Evolutionary conservation across 1,140 invertebrate species (phyloP), one percentile per base, ranked within the genome.

Genomic region (Subanguina moxae): DNA sequence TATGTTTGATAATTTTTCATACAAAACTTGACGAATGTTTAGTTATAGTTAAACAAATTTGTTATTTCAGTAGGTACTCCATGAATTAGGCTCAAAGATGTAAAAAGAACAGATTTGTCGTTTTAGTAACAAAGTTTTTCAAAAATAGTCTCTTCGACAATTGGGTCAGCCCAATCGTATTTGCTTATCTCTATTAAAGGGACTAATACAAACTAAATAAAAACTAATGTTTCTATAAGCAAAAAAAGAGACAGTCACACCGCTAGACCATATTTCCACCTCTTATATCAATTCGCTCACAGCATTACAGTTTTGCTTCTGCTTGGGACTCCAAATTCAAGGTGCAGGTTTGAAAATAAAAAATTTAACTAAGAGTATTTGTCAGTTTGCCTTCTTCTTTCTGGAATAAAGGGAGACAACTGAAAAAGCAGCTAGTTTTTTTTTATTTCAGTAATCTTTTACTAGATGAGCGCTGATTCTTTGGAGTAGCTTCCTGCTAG

Each of bases 331-430:
- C 48, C n/a, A 52, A 52, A 52, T 52, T 52, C n/a, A 52, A 52
- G n/a, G n/a, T 56, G 52, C 28, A 56, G 52, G 52, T 56, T 56
- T 56, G 46, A 28, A 28, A 62, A 62, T 57, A 62, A 28, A 62
- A 28, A 62, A 62, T 5, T 57, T 62, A 62, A 62, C 3, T 62
- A 23, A 62, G 59, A 28, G 23, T 21, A 23, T 28, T 32, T 57
- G 32, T 21, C 19, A 56, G 32, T 15, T 30, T 62, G 21, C 23
- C 9, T 23, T 23, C 23, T 62, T 62, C 32, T 28, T 62, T 57
- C 11, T 38, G 3, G 11, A 38, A 11, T 38, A 38, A 38, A n/a
- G n/a, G n/a, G n/a, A n/a, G n/a, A n/a, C n/a, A n/a, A n/a, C n/a
- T n/a, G n/a, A n/a, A n/a, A n/a, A n/a, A 38, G 32, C 32, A 38